These are phyloP conservation scores for Lithobates pipiens DNA, from an alignment of 2,797 vertebrate genomes.

Conservation along the genomic window DNA sequence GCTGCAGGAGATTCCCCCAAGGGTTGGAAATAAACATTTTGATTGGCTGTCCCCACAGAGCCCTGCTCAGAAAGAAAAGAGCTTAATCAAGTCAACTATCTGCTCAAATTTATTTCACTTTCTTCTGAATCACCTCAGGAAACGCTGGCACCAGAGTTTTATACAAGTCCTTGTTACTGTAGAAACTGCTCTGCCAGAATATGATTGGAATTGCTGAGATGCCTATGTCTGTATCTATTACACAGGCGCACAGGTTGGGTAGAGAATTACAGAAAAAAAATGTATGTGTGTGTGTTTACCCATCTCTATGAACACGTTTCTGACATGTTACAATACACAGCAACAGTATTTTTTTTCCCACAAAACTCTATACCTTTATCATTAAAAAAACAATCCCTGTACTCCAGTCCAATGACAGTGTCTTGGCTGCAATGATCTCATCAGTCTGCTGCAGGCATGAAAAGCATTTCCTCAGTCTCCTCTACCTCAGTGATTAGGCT, in stretches of 20 bases:
- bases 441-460: no score
- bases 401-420: no score
- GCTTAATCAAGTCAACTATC: constrained; percentile 53
- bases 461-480: no score
- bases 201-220: constrained; percentile 37
- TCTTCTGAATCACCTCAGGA: constrained; percentile 50
- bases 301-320: no score
- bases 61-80: constrained; percentile 35
- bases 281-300: no score
- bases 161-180: constrained; percentile 43
- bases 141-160: constrained; percentile 46
- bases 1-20: constrained; percentile 8
- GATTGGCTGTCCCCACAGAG: constrained; percentile 34
- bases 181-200: constrained; percentile 47
- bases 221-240: constrained; percentile 17
- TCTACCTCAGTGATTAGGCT: no score
- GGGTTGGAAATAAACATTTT: constrained; percentile 34
- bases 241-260: constrained; percentile 3
- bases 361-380: no score
- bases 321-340: no score
- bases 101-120: constrained; percentile 54
- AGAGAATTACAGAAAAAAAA: not conserved
- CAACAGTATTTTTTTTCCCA: no score
- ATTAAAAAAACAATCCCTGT: no score
- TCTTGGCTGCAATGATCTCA: no score